Evolutionary conservation across 2,888 invertebrate genomes (phyloP).

Genomic region (Seladonia tumulorum): DNA sequence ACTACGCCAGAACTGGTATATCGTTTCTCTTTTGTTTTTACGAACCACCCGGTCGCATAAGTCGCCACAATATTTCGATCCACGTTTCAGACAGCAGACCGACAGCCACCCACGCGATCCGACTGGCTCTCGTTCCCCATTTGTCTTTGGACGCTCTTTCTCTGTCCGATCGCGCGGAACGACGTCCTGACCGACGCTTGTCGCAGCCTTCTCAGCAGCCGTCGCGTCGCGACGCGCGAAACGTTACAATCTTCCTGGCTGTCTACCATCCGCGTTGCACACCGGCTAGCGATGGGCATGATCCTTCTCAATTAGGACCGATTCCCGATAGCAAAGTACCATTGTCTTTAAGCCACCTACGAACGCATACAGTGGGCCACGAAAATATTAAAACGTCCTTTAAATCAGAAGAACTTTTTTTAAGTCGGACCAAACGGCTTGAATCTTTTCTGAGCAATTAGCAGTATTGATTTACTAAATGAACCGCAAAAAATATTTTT

Average conservation of each 20-base stretch:
- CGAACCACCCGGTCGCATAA: neutral
- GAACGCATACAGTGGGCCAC: no score
- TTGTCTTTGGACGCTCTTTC: slow-evolving; percentile 71
- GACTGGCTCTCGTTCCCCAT: slow-evolving; percentile 68
- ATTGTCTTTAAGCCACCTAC: neutral
- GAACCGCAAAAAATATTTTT: no score
- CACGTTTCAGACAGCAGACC: slow-evolving; percentile 25
- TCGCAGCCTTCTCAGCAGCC: slow-evolving; percentile 48
- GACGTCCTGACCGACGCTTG: slow-evolving; percentile 44
- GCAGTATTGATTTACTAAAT: no score
- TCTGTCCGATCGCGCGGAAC: slow-evolving; percentile 71
- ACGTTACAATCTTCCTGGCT: slow-evolving; percentile 71
- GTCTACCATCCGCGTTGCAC: slow-evolving; percentile 28
- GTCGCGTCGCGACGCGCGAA: slow-evolving; percentile 44
- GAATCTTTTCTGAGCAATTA: no score
- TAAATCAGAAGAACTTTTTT: no score
- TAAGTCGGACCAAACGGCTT: no score
- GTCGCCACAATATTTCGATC: slow-evolving; percentile 52
- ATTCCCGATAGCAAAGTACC: neutral
- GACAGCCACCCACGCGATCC: slow-evolving; percentile 73
- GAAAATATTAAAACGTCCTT: no score
- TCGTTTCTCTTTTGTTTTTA: neutral
- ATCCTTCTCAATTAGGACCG: neutral
- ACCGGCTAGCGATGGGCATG: neutral
- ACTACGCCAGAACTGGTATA: neutral